Evolutionary conservation across 2,797 vertebrate species (phyloP).

Genomic region (Karalla daura): DNA sequence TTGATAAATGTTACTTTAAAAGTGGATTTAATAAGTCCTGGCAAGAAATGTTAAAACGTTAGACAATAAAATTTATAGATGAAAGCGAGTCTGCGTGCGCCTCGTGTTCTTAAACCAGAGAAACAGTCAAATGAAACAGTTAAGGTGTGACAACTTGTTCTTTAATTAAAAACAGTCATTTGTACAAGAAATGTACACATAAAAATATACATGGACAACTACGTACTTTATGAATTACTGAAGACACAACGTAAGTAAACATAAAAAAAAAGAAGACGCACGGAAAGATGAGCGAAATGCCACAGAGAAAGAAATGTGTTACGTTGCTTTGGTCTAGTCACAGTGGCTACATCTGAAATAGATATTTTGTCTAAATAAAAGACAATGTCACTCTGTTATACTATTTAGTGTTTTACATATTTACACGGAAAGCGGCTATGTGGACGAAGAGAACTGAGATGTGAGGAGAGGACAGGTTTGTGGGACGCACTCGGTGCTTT

Average conservation of each 20-base stretch:
- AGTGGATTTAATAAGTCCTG: conserved; percentile 17
- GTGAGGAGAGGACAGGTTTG: conserved; percentile 11
- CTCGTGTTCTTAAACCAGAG: neutral
- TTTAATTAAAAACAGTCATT: conserved; percentile 89
- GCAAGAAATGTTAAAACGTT: conserved; percentile 36
- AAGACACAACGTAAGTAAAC: conserved; percentile 67
- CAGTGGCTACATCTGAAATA: conserved; percentile 85
- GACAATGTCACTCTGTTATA: conserved; percentile 79
- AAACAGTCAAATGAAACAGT: conserved; percentile 14
- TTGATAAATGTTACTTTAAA: conserved; percentile 26
- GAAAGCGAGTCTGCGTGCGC: conserved; percentile 1
- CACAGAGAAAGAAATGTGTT: conserved; percentile 74
- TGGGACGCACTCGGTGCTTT: conserved; percentile 43
- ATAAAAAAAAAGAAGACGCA: conserved; percentile 49
- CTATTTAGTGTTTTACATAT: conserved; percentile 80
- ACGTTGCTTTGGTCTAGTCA: conserved; percentile 95
- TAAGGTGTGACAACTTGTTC: conserved; percentile 75
- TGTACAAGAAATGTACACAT: conserved; percentile 93
- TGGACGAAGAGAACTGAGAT: conserved; percentile 41
- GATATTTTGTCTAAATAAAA: conserved; percentile 79
- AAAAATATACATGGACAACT: conserved; percentile 89
- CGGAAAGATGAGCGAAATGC: conserved; percentile 51
- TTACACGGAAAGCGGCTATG: conserved; percentile 74
- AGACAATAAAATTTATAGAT: conserved; percentile 46
- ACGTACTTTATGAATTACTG: conserved; percentile 77